These are phyloP conservation scores for Selene dorsalis DNA, from an alignment of 2,797 vertebrate species.

Conservation along the genomic window DNA sequence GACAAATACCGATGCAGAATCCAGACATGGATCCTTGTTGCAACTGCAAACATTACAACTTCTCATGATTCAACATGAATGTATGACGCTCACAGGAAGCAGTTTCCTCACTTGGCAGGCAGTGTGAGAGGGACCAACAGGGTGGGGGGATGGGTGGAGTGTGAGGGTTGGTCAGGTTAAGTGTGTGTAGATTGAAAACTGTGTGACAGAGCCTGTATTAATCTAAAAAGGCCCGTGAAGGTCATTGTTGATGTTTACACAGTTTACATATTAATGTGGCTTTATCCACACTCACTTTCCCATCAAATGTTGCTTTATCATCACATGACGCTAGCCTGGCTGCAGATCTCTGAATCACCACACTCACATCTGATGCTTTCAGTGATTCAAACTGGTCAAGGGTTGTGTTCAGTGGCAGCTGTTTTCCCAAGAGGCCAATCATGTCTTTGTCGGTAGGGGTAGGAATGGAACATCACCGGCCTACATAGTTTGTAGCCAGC, in stretches of 20 bases:
- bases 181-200: background rate
- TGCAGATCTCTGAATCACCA: background rate
- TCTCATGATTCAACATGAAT: constrained; percentile 27
- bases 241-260: background rate
- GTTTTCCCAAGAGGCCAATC: background rate
- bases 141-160: background rate
- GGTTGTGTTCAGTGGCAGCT: background rate
- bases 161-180: background rate
- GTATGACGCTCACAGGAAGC: background rate
- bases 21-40: background rate
- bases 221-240: background rate
- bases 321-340: background rate
- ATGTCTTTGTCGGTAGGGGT: background rate
- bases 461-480: background rate
- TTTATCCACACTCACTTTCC: background rate
- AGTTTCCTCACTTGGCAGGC: constrained; percentile 4
- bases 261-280: background rate
- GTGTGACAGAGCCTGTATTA: background rate
- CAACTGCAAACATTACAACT: background rate
- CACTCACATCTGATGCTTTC: background rate
- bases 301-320: background rate
- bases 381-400: background rate
- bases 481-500: background rate
- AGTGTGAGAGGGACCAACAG: background rate
- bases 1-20: background rate